phyloP scores from a whole-genome alignment of 2,797 vertebrate species.

The Podargus strigoides region DNA sequence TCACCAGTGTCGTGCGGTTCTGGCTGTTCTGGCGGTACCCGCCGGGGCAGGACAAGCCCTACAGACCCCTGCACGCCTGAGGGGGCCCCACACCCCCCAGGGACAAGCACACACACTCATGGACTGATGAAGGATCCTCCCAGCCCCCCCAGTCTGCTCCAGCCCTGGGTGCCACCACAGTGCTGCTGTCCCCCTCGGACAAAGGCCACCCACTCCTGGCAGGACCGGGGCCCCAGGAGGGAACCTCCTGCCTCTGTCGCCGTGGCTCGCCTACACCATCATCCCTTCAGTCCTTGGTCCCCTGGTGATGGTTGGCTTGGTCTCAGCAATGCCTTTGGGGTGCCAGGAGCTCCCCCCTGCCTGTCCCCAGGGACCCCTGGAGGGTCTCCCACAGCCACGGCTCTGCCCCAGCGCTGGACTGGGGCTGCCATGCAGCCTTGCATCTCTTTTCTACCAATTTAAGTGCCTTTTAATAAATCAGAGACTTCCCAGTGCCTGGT shows the following conservation, averaged over 20 bases:
- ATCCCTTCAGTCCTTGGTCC: neutral
- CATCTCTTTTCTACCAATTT: neutral
- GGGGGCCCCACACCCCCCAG: neutral
- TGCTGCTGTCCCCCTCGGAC: neutral
- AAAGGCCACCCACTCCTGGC: neutral
- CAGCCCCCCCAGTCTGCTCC: neutral
- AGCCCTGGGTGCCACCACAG: accelerated
- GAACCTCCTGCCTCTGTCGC: neutral
- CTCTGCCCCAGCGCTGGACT: accelerated
- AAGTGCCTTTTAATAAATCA: constrained; percentile 62
- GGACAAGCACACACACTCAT: accelerated
- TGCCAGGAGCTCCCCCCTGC: neutral
- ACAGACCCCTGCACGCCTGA: constrained; percentile 78
- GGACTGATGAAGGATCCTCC: neutral
- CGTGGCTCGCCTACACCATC: accelerated
- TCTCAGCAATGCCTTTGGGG: neutral
- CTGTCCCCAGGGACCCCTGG: neutral
- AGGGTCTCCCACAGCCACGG: accelerated
- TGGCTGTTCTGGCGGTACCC: constrained; percentile 86
- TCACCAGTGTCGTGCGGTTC: constrained; percentile 87
- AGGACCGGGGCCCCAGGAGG: neutral
- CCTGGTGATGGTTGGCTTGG: neutral
- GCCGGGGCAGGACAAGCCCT: constrained; percentile 56
- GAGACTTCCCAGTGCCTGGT: neutral
- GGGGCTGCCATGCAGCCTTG: neutral